Conservation (phyloP, 2,113 vertebrate genomes). For the Heliornis fulica region DNA sequence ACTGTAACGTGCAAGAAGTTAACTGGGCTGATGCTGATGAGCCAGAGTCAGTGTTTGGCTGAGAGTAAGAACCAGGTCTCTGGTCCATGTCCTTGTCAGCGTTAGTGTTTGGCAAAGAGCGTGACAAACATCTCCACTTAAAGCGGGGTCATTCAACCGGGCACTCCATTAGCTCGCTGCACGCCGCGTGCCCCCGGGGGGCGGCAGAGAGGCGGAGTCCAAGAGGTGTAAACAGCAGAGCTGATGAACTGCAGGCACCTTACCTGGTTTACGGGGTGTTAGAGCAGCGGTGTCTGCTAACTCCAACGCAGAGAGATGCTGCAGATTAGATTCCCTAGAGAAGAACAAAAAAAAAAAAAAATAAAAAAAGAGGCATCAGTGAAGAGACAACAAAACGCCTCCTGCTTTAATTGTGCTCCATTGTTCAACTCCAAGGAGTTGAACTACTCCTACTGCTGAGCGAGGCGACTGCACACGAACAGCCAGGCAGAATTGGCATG, state of each 20-base stretch:
- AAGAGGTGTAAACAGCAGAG: background rate
- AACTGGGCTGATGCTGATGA: background rate
- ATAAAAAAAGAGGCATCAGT: background rate
- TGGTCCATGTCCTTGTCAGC: background rate
- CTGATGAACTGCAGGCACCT: background rate
- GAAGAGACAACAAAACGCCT: constrained; percentile 19
- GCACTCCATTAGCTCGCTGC: background rate
- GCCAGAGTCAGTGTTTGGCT: background rate
- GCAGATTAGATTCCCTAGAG: constrained; percentile 90
- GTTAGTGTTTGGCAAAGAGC: background rate
- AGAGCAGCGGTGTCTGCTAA: constrained; percentile 82
- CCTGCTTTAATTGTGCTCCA: constrained; percentile 3
- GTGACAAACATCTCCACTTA: background rate
- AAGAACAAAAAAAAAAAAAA: background rate
- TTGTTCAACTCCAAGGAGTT: background rate
- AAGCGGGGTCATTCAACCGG: background rate
- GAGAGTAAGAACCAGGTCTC: rapidly evolving
- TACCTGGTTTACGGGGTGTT: constrained; percentile 79
- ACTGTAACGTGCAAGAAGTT: rapidly evolving
- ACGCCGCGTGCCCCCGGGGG: background rate
- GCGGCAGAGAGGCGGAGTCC: background rate
- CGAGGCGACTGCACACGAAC: background rate
- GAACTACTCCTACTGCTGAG: background rate
- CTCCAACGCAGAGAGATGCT: constrained; percentile 90
- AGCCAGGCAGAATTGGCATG: background rate